Evolutionary conservation across 2,113 vertebrate species (phyloP).

Genomic region (Syngnathus typhle): DNA sequence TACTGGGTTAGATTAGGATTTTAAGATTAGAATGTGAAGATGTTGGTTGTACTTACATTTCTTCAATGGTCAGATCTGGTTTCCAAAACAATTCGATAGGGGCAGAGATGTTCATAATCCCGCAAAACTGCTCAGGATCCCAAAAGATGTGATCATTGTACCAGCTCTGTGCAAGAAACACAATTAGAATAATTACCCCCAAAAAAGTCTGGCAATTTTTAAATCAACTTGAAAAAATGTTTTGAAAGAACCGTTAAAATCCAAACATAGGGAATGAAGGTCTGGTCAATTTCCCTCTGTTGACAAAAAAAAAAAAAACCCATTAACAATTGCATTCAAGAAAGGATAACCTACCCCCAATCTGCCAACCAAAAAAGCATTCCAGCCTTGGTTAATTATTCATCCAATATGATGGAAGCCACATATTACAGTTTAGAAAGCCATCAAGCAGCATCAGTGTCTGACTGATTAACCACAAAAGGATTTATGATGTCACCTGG

Average conservation of each 20-base stretch:
- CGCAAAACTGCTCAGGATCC: neutral
- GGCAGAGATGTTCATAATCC: neutral
- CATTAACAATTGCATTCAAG: neutral
- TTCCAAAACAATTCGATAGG: neutral
- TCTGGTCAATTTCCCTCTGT: slow-evolving; percentile 4
- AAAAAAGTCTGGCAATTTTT: neutral
- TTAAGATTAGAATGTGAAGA: too few relatives aligned
- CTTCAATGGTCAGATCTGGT: slow-evolving; percentile 1
- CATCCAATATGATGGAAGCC: neutral
- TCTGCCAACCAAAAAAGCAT: neutral
- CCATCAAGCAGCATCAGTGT: neutral
- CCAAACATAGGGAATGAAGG: slow-evolving; percentile 7
- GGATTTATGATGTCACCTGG: neutral
- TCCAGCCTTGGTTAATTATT: slow-evolving; percentile 1
- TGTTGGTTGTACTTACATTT: neutral
- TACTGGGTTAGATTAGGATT: too few relatives aligned
- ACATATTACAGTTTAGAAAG: neutral
- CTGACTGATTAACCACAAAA: neutral
- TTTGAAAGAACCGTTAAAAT: neutral
- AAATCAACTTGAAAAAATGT: neutral
- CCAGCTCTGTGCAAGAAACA: neutral
- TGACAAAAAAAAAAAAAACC: neutral
- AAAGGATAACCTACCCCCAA: neutral
- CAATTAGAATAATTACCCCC: too few relatives aligned
- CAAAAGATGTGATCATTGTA: slow-evolving; percentile 1